Conservation (phyloP, 2,797 vertebrate genomes). For the Hemitrygon akajei region DNA sequence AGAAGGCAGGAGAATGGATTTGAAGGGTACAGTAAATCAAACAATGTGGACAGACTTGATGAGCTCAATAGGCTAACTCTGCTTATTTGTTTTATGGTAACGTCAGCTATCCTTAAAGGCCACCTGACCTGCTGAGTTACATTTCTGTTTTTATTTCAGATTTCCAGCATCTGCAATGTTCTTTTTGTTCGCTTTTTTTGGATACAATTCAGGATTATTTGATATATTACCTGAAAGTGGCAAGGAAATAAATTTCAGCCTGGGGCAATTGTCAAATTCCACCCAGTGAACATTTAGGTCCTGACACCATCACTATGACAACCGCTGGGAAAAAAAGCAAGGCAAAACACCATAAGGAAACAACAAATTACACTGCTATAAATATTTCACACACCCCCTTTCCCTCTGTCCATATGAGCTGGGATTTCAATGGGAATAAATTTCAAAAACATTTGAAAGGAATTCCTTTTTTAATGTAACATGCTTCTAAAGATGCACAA, state of each 20-base stretch:
- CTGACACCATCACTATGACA: constrained; percentile 24
- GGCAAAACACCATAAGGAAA: constrained; percentile 1
- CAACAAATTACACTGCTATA: not conserved
- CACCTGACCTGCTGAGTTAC: too few species aligned
- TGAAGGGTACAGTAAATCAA: too few species aligned
- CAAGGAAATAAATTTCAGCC: constrained; percentile 2
- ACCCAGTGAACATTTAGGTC: not conserved
- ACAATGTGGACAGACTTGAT: too few species aligned
- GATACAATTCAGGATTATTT: not conserved
- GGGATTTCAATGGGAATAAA: not conserved
- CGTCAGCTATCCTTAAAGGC: too few species aligned
- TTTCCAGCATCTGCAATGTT: too few species aligned
- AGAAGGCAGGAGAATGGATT: too few species aligned
- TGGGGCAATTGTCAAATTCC: not conserved
- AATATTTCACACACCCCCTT: not conserved
- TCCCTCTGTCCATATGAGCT: not conserved
- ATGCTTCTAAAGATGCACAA: not conserved
- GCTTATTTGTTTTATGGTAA: too few species aligned
- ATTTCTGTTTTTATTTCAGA: too few species aligned
- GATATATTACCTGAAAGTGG: not conserved
- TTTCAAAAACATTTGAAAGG: not conserved
- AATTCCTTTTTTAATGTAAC: not conserved
- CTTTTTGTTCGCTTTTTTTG: too few species aligned
- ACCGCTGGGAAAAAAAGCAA: not conserved
- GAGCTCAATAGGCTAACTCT: too few species aligned